Base-by-base conservation (phyloP, 1,140 invertebrate species). In the Aphelinus certus region DNA sequence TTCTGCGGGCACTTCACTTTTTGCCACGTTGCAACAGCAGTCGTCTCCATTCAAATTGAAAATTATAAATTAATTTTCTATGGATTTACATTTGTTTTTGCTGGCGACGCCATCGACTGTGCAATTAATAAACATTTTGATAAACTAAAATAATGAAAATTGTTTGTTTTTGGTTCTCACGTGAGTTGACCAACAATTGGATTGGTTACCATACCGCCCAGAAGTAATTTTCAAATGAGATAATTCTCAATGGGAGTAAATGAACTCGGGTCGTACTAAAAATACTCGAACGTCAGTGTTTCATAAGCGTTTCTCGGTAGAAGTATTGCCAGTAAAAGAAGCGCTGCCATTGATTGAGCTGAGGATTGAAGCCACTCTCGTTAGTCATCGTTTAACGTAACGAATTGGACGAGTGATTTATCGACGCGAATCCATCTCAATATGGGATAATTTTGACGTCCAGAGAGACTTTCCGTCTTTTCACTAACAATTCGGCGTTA, bases 331-430 rank as follows among this genome's bases (percentile, higher is more conserved):
- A 74, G 72, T 76, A 77, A 73, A 74, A 74, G 76, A 76, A 79
- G 75, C 71, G 73, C 69, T 57, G 64, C 10, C 7, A 48, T 76
- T 72, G 67, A 2, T 53, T 57, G 55, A 66, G 73, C 62, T 26
- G 70, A 65, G 65, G 56, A 71, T 64, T 60, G 56, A 70, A 51
- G 7, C 48, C 63, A 49, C 42, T 63, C 46, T 47, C 61, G 64
- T 86, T 84, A 85, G 83, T 85, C 84, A 85, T 70, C 83, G 77
- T 77, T 85, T 81, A 26, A 26, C 26, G 26, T 26, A 26, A 26
- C 71, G 58, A 73, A 81, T 81, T 81, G 82, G 82, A 81, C 78
- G 76, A 71, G 72, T 83, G 84, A 84, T 84, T 84, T 85, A 84
- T 79, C 60, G 42, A 51, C 48, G 67, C 68, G n/a, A 0, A 26